These are phyloP conservation scores for Pandemis cinnamomeana DNA, from an alignment of 2,888 invertebrate species.

Conservation along the genomic window DNA sequence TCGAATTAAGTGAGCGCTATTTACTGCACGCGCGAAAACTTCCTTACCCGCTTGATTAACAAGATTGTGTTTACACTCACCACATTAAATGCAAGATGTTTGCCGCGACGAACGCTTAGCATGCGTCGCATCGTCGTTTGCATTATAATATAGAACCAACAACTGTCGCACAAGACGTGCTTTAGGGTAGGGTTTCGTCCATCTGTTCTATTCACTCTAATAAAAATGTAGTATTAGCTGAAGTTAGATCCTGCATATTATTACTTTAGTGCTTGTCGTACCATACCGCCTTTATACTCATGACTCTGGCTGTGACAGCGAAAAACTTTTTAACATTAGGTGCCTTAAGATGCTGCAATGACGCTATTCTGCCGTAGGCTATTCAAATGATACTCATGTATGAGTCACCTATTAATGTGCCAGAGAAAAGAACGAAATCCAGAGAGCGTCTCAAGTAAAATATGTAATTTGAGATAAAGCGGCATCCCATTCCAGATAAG, in stretches of 20 bases:
- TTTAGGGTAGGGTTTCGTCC: conserved; percentile 19
- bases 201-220: not conserved
- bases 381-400: conserved; percentile 1
- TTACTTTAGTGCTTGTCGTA: not conserved
- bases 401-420: conserved; percentile 39
- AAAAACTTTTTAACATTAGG: not conserved
- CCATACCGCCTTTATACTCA: not conserved
- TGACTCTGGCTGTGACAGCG: not conserved
- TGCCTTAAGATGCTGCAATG: not conserved
- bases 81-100: conserved; percentile 63
- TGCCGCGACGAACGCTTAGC: conserved; percentile 45
- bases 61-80: conserved; percentile 69
- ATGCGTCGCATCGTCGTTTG: conserved; percentile 44
- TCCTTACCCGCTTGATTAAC: conserved; percentile 77
- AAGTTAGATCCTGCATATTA: not conserved
- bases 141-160: conserved; percentile 51
- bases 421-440: conserved; percentile 69
- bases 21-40: conserved; percentile 75
- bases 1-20: conserved; percentile 81
- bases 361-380: no score
- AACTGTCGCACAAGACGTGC: conserved; percentile 47
- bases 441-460: conserved; percentile 79
- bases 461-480: conserved; percentile 84
- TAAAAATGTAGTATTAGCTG: not conserved
- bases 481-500: conserved; percentile 83